Evolutionary conservation across 35 echinoderm and acorn worm genomes (phyloP), one percentile per base, ranked within the genome.

Genomic region (Hemicentrotus pulcherrimus): DNA sequence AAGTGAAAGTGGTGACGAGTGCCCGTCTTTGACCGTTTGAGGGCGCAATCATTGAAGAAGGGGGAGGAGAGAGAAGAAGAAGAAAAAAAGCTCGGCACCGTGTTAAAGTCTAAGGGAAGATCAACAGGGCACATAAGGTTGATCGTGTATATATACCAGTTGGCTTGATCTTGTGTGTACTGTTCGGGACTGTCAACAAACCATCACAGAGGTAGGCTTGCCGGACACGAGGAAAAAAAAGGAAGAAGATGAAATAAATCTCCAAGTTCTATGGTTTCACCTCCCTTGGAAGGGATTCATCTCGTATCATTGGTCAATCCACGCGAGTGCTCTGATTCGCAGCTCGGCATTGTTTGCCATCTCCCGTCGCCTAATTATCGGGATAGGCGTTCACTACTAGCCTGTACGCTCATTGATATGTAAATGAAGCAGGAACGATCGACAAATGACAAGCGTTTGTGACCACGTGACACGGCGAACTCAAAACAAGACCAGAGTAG

Each of bases 401-500:
- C 88, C 91, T 96, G 85, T 46, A 61, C 92, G 93, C 93, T 96
- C 93, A 96, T 88, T 95, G 94, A 96, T 96, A 96, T 96, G 96
- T 33, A 94, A 96, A 96, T 96, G 96, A 96, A 48, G 86, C 52
- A 95, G 32, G 94, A 48, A 52, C 94, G 86, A 94, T 87, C 96
- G 96, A 96, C 96, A 96, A 96, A 96, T 96, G 94, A 96, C 94
- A 96, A 92, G 91, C 96, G 94, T 95, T 95, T 94, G 96, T 41
- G 91, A 94, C 88, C 96, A 96, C 96, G 96, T 96, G 96, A 94
- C 85, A 70, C 91, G 31, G 46, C 13, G 32, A 32, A 93, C 91
- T 93, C 91, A 93, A 93, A 93, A 93, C 91, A 93, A 46, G 91
- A 93, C 91, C 46, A 93, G 46, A 90, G 88, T 33, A 58, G 46